phyloP scores from a whole-genome alignment of 2,113 vertebrate genomes.

The Pyxicephalus adspersus region DNA sequence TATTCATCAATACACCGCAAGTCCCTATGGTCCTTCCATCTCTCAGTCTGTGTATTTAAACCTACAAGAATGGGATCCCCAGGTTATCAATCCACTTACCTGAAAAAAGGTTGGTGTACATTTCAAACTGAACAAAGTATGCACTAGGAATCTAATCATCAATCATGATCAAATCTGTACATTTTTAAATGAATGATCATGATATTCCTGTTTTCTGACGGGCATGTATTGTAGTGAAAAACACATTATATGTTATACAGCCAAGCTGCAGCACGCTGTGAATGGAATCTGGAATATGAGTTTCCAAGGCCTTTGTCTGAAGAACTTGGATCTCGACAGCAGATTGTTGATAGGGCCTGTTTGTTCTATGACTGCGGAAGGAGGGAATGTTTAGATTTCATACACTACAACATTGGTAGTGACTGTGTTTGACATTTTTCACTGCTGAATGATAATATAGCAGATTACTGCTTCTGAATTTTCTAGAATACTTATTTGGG shows the following conservation, averaged over 20 bases:
- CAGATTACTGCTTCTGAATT: not conserved
- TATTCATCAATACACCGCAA: too few species aligned
- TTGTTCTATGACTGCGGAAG: conserved; percentile 20
- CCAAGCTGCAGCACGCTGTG: conserved; percentile 4
- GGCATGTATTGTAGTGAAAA: not conserved
- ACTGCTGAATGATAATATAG: not conserved
- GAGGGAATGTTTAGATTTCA: conserved; percentile 36
- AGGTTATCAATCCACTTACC: too few species aligned
- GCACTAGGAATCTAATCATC: too few species aligned
- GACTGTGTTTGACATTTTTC: not conserved
- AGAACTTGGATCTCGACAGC: conserved; percentile 24
- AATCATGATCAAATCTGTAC: too few species aligned
- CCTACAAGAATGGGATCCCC: too few species aligned
- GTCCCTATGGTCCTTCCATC: too few species aligned
- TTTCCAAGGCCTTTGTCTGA: conserved; percentile 24
- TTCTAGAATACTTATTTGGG: not conserved
- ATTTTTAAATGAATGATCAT: too few species aligned
- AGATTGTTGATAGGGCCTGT: not conserved
- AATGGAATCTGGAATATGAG: conserved; percentile 24
- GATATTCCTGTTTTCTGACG: too few species aligned
- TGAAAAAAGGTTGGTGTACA: too few species aligned
- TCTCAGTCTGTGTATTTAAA: too few species aligned
- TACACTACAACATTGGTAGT: not conserved
- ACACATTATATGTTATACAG: conserved; percentile 4
- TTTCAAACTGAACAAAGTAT: too few species aligned